These are phyloP conservation scores for Chionis minor DNA, from an alignment of 2,113 vertebrate species.

Conservation along the genomic window DNA sequence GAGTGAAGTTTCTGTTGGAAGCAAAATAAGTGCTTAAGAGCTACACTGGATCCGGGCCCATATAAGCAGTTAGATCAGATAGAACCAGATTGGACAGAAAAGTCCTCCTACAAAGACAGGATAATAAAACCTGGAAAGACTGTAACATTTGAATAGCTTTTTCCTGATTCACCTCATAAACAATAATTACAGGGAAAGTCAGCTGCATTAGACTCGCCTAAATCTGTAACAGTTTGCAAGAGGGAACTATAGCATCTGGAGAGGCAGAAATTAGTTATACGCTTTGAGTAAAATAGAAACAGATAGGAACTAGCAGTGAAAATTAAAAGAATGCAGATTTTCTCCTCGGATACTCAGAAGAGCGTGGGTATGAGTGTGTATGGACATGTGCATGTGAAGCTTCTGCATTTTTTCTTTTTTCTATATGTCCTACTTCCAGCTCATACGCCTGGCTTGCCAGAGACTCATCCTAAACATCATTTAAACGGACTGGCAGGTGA, in stretches of 20 bases:
- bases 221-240: neutral
- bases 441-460: neutral
- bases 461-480: neutral
- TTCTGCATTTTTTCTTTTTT: neutral
- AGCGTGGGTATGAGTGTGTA: neutral
- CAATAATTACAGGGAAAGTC: neutral
- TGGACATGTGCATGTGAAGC: accelerated
- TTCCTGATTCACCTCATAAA: neutral
- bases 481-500: neutral
- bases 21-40: neutral
- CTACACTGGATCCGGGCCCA: neutral
- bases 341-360: neutral
- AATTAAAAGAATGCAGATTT: neutral
- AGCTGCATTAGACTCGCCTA: neutral
- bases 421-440: neutral
- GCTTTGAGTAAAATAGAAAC: neutral
- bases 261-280: neutral
- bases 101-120: neutral
- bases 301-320: neutral
- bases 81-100: neutral
- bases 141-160: neutral
- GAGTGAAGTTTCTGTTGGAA: neutral
- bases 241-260: neutral
- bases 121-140: neutral
- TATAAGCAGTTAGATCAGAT: neutral